Percentiles rank a stretch among this genome's conserved stretches.
Conservation (phyloP, 1,140 invertebrate species). For the Drosophila malerkotliana region DNA sequence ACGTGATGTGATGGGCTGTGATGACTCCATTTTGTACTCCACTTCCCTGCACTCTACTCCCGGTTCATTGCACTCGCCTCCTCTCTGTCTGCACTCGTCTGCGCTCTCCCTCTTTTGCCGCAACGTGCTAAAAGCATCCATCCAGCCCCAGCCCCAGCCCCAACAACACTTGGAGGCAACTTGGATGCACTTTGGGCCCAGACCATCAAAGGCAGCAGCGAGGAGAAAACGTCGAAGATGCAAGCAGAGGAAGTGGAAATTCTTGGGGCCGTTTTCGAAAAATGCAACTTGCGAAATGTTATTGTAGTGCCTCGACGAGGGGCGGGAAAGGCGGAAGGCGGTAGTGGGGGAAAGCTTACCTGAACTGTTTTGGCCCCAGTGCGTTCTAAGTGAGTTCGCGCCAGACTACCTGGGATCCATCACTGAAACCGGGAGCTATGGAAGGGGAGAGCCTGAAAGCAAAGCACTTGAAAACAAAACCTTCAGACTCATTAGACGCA, state of each 20-base stretch:
- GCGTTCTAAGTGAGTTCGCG: too few species aligned
- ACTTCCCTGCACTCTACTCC: conserved; percentile 26
- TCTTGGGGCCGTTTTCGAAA: conserved; percentile 28
- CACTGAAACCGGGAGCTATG: too few species aligned
- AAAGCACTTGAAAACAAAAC: conserved; percentile 1
- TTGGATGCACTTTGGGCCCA: conserved; percentile 49
- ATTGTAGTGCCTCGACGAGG: conserved; percentile 11
- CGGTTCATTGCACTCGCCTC: conserved; percentile 49
- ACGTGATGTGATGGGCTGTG: conserved; percentile 15
- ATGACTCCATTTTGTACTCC: conserved; percentile 27
- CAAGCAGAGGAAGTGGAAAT: conserved; percentile 37
- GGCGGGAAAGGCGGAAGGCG: background rate
- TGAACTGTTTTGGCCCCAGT: background rate
- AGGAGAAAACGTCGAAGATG: conserved; percentile 42
- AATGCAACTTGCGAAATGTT: conserved; percentile 37
- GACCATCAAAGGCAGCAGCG: conserved; percentile 51
- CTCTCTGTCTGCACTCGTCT: conserved; percentile 2
- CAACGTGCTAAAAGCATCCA: conserved; percentile 54
- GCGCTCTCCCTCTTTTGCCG: conserved; percentile 13
- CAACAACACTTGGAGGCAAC: conserved; percentile 31
- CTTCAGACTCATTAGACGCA: conserved; percentile 8
- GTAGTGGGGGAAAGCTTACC: conserved; percentile 1
- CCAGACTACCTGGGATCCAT: too few species aligned
- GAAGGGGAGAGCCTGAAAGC: background rate
- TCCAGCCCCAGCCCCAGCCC: conserved; percentile 5